These are phyloP conservation scores for Danaus chrysippus DNA, from an alignment of 2,888 invertebrate species.

Conservation along the genomic window DNA sequence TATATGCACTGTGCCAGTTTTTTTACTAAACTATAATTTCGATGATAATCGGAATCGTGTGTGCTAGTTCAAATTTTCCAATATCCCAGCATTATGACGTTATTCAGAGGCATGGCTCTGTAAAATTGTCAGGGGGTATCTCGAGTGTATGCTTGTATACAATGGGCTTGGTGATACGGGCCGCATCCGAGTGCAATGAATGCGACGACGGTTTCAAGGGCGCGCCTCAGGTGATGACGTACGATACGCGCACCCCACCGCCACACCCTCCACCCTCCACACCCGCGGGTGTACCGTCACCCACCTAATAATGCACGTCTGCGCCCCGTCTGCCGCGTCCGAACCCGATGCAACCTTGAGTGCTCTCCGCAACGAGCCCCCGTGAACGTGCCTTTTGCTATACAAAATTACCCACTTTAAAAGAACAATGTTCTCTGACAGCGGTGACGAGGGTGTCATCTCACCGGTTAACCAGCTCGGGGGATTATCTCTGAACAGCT, in stretches of 20 bases:
- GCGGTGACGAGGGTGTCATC: not conserved
- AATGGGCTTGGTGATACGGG: slow-evolving; percentile 64
- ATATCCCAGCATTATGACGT: too few species aligned
- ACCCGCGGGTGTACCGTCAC: slow-evolving; percentile 74
- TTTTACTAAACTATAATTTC: too few species aligned
- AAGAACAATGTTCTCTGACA: not conserved
- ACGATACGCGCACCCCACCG: slow-evolving; percentile 61
- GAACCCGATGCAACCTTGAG: slow-evolving; percentile 76
- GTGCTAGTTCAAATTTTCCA: too few species aligned
- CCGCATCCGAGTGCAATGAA: slow-evolving; percentile 79
- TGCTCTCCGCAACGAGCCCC: slow-evolving; percentile 57
- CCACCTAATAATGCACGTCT: slow-evolving; percentile 80
- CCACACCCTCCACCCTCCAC: slow-evolving; percentile 54
- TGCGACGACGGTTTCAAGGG: slow-evolving; percentile 78
- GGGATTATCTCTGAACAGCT: too few species aligned
- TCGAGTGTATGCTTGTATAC: slow-evolving; percentile 50
- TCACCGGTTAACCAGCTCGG: too few species aligned
- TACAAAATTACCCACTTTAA: slow-evolving; percentile 11
- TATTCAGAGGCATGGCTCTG: slow-evolving; percentile 9
- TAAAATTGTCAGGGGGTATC: slow-evolving; percentile 41
- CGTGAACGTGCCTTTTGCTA: slow-evolving; percentile 31
- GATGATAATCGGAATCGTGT: too few species aligned
- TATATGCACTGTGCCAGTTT: not conserved
- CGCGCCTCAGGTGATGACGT: slow-evolving; percentile 79
- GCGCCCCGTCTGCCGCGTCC: slow-evolving; percentile 75